These are phyloP conservation scores for Gambelia wislizenii DNA, from an alignment of 2,797 vertebrate genomes.

Conservation along the genomic window DNA sequence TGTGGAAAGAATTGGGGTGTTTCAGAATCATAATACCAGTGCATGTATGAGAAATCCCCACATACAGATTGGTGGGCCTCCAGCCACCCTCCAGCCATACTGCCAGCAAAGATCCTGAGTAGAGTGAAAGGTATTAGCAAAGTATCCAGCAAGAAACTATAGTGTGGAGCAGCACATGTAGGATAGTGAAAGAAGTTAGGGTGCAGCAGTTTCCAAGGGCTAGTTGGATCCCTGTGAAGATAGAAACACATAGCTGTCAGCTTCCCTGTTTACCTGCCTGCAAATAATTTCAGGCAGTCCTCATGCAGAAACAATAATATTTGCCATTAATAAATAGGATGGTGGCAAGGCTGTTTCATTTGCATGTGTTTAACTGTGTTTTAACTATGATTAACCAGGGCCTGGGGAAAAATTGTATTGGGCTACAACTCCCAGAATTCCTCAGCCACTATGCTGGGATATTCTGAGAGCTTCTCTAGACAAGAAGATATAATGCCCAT, in stretches of 20 bases:
- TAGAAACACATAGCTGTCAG: background rate
- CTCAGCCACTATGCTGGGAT: too few relatives aligned
- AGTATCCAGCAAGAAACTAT: background rate
- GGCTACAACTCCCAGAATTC: too few relatives aligned
- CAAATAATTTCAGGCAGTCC: background rate
- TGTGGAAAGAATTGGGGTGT: too few relatives aligned
- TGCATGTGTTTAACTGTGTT: background rate
- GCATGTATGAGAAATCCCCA: background rate
- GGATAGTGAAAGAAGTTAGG: background rate
- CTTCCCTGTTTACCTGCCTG: background rate
- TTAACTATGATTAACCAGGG: background rate
- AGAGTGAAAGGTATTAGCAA: background rate
- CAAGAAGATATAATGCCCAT: too few relatives aligned
- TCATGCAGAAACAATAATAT: background rate
- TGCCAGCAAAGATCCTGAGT: background rate
- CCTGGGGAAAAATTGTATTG: too few relatives aligned
- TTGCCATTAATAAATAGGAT: background rate
- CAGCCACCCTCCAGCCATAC: background rate
- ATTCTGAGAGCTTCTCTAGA: too few relatives aligned
- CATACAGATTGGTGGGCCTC: background rate
- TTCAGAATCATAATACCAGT: background rate
- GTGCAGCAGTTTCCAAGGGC: too few relatives aligned
- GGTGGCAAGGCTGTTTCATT: background rate
- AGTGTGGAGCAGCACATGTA: background rate
- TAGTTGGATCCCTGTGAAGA: constrained; percentile 1